Base-by-base conservation (phyloP, 2,113 vertebrate species). In the Malurus cyaneus region DNA sequence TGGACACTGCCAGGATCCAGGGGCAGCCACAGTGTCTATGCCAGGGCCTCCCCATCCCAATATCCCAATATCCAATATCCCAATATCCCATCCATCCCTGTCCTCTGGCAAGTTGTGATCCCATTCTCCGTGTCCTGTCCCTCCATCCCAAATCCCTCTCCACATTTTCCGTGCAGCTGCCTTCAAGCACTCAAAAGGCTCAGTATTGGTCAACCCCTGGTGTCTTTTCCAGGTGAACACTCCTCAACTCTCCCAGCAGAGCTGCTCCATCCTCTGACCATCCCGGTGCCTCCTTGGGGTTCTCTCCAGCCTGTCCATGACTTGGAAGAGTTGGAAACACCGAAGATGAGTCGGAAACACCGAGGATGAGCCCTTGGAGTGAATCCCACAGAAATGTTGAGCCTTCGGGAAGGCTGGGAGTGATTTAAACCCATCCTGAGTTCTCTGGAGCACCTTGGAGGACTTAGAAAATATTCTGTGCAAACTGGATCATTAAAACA, bases 51-150 rank as follows among this genome's bases (percentile, higher is more conserved):
- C n/a, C n/a, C n/a, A n/a, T n/a, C n/a, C n/a, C n/a, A n/a, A n/a
- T n/a, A n/a, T n/a, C n/a, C n/a, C n/a, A n/a, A n/a, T n/a, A n/a
- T n/a, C n/a, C n/a, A n/a, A n/a, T n/a, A n/a, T n/a, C 17, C 32
- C 57, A 3, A 0, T n/a, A 20, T 53, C 47, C 36, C 57, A 54
- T 0, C 31, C 1, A 34, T 0, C 17, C 47, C 67, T 52, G 3
- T 20, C 39, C 39, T 39, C 39, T 39, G 36, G 36, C 36, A 36
- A n/a, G n/a, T 7, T 36, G 36, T 36, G 36, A 39, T 5, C 39
- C 39, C 32, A 36, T 36, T 52, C 57, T 47, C 39, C 3, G 6
- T 16, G 9, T 61, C 31, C 54, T 24, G 46, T 5, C 26, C 3
- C 32, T 72, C 32, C 47, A 64, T 14, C 61, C 41, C 41, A n/a